Evolutionary conservation across 1,140 invertebrate species (phyloP).

Genomic region (Hesperophylax magnus): DNA sequence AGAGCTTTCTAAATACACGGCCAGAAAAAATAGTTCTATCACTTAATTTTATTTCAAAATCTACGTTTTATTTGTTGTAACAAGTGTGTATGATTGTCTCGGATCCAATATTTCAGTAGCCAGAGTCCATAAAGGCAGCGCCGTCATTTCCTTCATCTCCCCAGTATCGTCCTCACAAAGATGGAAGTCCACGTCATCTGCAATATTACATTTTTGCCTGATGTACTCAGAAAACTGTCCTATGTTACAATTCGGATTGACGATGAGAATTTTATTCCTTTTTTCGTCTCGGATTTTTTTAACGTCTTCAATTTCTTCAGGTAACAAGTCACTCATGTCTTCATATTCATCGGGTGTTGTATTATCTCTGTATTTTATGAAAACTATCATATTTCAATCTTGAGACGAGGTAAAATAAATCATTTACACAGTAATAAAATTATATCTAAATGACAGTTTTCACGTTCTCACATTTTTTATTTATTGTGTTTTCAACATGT

Average conservation of each 20-base stretch:
- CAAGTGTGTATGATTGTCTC: slow-evolving; percentile 5
- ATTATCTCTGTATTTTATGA: slow-evolving; percentile 20
- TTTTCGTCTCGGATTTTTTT: slow-evolving; percentile 3
- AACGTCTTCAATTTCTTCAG: slow-evolving; percentile 3
- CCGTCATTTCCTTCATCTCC: not conserved
- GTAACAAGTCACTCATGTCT: not conserved
- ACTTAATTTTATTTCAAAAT: too few relatives aligned
- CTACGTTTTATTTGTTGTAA: not conserved
- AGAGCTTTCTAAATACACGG: too few relatives aligned
- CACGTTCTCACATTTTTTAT: too few relatives aligned
- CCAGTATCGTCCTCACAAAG: slow-evolving; percentile 1
- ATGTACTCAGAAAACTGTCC: slow-evolving; percentile 21
- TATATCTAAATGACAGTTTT: too few relatives aligned
- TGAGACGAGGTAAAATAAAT: too few relatives aligned
- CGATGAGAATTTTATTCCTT: not conserved
- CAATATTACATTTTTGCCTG: slow-evolving; percentile 7
- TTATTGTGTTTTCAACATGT: too few relatives aligned
- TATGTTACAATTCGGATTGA: slow-evolving; percentile 23
- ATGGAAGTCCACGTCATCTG: not conserved
- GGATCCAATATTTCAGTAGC: slow-evolving; percentile 4
- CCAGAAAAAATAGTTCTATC: too few relatives aligned
- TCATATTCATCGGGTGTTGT: not conserved
- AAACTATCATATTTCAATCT: slow-evolving; percentile 9
- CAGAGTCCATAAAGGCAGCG: not conserved
- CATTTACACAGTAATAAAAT: too few relatives aligned